Conservation (phyloP, 2,113 vertebrate species). For the Plecotus auritus region DNA sequence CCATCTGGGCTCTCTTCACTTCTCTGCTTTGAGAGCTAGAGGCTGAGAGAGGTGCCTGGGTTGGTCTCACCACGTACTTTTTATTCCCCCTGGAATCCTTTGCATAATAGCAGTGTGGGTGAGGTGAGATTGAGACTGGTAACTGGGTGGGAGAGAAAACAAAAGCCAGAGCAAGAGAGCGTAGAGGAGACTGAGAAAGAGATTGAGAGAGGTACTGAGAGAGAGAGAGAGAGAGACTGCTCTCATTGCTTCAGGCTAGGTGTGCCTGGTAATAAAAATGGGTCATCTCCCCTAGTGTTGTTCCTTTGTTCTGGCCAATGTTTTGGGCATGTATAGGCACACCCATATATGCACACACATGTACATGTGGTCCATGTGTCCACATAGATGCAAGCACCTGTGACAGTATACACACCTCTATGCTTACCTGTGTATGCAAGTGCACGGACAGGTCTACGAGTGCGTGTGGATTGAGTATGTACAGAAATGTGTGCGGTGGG, state of each 20-base stretch:
- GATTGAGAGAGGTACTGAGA: background rate
- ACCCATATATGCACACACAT: accelerated
- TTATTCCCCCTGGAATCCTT: background rate
- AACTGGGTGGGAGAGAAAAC: background rate
- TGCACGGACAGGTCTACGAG: accelerated
- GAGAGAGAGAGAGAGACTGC: background rate
- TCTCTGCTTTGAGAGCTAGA: accelerated
- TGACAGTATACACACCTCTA: accelerated
- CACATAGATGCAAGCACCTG: accelerated
- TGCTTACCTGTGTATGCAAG: background rate
- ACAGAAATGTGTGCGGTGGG: accelerated
- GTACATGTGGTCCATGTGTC: background rate
- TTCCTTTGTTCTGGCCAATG: background rate
- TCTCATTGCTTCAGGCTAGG: background rate
- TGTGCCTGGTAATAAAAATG: background rate
- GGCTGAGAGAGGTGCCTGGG: background rate
- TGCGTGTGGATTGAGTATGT: accelerated
- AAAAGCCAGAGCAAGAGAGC: background rate
- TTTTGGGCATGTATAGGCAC: accelerated
- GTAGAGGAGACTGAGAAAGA: background rate
- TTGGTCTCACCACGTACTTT: background rate
- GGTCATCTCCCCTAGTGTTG: background rate
- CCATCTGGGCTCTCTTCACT: accelerated
- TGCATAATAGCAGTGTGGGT: background rate
- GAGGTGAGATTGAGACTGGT: background rate